Conservation (phyloP, 2,888 invertebrate species). For the Flabesymbios commensalis region DNA sequence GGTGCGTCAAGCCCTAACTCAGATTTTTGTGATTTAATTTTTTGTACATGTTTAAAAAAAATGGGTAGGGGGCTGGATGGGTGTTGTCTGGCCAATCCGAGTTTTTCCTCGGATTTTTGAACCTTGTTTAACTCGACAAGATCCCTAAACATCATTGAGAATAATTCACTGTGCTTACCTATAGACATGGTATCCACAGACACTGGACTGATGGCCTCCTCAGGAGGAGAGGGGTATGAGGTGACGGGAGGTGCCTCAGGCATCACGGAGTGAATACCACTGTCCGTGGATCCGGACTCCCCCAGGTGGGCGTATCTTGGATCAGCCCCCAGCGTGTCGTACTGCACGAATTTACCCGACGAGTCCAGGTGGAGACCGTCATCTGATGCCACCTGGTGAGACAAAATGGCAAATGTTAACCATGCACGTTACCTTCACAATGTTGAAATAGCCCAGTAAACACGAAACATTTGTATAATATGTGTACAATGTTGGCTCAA, state of each 20-base stretch:
- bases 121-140: too few relatives aligned
- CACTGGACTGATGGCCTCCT: slow-evolving; percentile 46
- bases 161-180: slow-evolving; percentile 27
- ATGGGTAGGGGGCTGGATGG: too few relatives aligned
- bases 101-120: too few relatives aligned
- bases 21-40: too few relatives aligned
- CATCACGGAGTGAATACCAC: too few relatives aligned
- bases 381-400: neutral
- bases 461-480: too few relatives aligned
- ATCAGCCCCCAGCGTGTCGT: neutral
- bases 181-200: slow-evolving; percentile 44
- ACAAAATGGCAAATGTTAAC: neutral
- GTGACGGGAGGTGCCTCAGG: too few relatives aligned
- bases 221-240: slow-evolving; percentile 14
- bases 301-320: neutral
- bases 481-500: too few relatives aligned
- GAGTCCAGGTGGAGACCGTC: neutral
- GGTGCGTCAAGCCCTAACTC: too few relatives aligned
- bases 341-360: neutral
- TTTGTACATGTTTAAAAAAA: too few relatives aligned
- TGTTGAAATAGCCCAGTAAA: too few relatives aligned
- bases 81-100: too few relatives aligned
- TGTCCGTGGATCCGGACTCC: neutral
- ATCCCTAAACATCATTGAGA: neutral
- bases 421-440: slow-evolving; percentile 1